Percentiles rank a stretch among this genome's conserved stretches.
Evolutionary conservation across 2,888 invertebrate genomes (phyloP).

Genomic region (Leuctra nigra): DNA sequence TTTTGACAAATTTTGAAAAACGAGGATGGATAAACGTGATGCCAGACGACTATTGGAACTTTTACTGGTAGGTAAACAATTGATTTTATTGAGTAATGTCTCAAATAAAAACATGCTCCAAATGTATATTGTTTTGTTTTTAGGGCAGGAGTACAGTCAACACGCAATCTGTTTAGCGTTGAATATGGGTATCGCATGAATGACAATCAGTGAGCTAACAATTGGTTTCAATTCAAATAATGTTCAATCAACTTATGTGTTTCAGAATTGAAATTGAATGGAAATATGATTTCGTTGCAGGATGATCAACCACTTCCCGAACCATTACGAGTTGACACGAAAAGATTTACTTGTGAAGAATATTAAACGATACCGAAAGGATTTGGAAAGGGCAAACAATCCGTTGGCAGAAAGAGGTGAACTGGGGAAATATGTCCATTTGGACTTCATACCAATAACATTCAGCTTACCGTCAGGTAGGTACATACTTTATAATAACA

Average conservation of each 20-base stretch:
- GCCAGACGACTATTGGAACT: slow-evolving; percentile 91
- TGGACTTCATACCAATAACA: slow-evolving; percentile 91
- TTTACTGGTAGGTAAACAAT: slow-evolving; percentile 73
- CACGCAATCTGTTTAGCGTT: slow-evolving; percentile 82
- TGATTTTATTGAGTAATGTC: not conserved
- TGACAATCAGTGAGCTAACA: slow-evolving; percentile 70
- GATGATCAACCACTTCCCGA: slow-evolving; percentile 93
- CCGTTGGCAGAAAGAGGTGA: slow-evolving; percentile 79
- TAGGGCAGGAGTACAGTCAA: slow-evolving; percentile 84
- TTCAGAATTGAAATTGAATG: not conserved
- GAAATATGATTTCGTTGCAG: slow-evolving; percentile 40
- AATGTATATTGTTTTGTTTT: not conserved
- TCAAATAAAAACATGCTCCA: not conserved
- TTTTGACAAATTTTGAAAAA: slow-evolving; percentile 86
- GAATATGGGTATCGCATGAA: slow-evolving; percentile 88
- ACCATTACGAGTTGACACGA: slow-evolving; percentile 89
- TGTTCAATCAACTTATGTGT: not conserved
- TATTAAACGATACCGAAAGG: slow-evolving; percentile 88
- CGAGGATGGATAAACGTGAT: slow-evolving; percentile 84
- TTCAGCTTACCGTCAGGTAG: slow-evolving; percentile 79
- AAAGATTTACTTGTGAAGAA: slow-evolving; percentile 96
- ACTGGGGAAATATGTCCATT: slow-evolving; percentile 65
- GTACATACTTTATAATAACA: too few relatives aligned
- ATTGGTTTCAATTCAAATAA: not conserved
- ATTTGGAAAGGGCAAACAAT: slow-evolving; percentile 85